Evolutionary conservation across 1,140 invertebrate species (phyloP).

Genomic region (Eueides isabella): DNA sequence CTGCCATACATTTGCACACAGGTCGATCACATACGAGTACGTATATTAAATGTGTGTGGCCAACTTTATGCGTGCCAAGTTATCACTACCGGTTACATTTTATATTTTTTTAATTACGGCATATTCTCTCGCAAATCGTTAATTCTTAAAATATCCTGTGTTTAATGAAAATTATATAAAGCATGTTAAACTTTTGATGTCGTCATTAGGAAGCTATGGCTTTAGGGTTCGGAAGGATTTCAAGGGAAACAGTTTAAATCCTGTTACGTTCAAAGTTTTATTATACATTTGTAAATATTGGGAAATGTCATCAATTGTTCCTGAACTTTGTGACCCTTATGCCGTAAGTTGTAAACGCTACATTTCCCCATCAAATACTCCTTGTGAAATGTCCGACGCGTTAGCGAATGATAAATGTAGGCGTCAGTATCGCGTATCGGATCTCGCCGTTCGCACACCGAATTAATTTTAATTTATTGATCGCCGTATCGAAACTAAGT

Average conservation of each 20-base stretch:
- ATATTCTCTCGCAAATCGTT: no score
- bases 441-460: constrained; percentile 79
- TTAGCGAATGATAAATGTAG: constrained; percentile 82
- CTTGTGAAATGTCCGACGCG: constrained; percentile 78
- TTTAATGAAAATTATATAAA: no score
- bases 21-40: constrained; percentile 55
- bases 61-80: constrained; percentile 60
- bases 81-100: constrained; percentile 63
- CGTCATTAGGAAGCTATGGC: no score
- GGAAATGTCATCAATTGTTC: constrained; percentile 74
- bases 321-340: constrained; percentile 54
- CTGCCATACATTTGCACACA: constrained; percentile 60
- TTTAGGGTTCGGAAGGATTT: no score
- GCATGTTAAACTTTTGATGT: no score
- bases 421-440: constrained; percentile 79
- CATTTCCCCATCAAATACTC: constrained; percentile 51
- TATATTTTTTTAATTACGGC: no score
- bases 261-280: not conserved
- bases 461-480: constrained; percentile 83
- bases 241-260: no score
- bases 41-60: constrained; percentile 56
- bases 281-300: constrained; percentile 46
- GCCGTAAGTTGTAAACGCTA: constrained; percentile 55
- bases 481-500: constrained; percentile 72
- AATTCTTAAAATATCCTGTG: no score